Percentiles rank a stretch among this genome's conserved stretches.
Conservation (phyloP, 2,113 vertebrate genomes). For the Desmodus rotundus region DNA sequence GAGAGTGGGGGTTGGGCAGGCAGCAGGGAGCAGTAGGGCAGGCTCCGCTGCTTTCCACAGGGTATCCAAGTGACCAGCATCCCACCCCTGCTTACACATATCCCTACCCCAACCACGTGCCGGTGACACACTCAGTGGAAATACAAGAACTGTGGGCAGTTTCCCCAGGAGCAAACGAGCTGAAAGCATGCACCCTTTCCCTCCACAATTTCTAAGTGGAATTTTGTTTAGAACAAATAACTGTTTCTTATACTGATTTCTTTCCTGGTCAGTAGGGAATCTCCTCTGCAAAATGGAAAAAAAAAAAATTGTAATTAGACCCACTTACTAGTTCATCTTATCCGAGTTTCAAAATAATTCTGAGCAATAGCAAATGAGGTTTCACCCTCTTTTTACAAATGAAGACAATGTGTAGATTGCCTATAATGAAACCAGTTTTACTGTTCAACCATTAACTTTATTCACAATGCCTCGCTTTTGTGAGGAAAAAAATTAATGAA, state of each 20-base stretch:
- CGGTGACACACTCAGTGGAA: neutral
- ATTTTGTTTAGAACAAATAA: neutral
- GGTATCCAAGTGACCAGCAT: neutral
- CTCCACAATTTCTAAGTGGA: neutral
- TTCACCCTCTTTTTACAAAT: neutral
- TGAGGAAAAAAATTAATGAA: neutral
- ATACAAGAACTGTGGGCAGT: neutral
- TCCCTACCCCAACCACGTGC: neutral
- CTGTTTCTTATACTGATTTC: neutral
- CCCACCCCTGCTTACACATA: neutral
- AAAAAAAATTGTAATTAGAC: neutral
- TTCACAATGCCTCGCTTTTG: neutral
- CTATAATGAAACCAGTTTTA: neutral
- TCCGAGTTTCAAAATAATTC: neutral
- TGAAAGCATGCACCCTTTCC: neutral
- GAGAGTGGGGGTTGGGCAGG: rapidly evolving
- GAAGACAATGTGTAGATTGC: neutral
- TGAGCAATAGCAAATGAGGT: neutral
- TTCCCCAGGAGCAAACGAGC: neutral
- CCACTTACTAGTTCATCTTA: neutral
- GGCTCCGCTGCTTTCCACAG: neutral
- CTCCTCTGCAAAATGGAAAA: neutral
- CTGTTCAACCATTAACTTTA: neutral
- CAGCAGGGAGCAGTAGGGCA: neutral
- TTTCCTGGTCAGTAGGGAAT: neutral